Base-by-base conservation (phyloP, 2,888 invertebrate species). In the Cartodere bifasciata region DNA sequence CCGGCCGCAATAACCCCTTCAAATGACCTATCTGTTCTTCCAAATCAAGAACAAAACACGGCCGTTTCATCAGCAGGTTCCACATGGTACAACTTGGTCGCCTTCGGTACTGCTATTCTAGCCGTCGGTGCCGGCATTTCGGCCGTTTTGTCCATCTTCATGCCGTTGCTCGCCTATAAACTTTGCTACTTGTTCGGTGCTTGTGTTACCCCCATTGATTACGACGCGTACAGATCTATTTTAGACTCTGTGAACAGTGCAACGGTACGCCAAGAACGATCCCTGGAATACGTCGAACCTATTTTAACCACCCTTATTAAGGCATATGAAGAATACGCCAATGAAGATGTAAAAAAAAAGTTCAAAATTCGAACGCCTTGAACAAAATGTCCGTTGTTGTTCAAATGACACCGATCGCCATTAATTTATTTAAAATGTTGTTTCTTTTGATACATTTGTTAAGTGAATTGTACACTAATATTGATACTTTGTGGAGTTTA, bases 141-240 rank as follows among this genome's bases (percentile, higher is more conserved):
- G 4, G 40, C 46, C 3, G 13, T 52, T 13, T 25, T 46, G 20
- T 46, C 49, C 1, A 40, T 55, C 10, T 44, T 52, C 26, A 45
- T 50, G 28, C 56, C 56, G 4, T 23, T 55, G 28, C 39, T 52
- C 31, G 42, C 49, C 7, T 56, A 53, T 43, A 55, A 53, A 39
- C 36, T 57, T 13, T 58, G 58, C 36, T 55, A 51, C 35, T 30
- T 53, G 13, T 39, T 56, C 22, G 57, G 57, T 23, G 49, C 48
- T 17, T 52, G 53, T 32, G 43, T 56, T 4, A 53, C 56, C 30
- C 40, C 46, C 24, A 44, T 49, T 28, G 39, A 22, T 38, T 41
- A 20, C 11, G 33, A 35, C 15, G 30, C 36, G 11, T 22, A 37
- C 28, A 35, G 38, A n/a, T 28, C 28, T 29, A 13, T 38, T 10